Conservation (phyloP, 2,113 vertebrate genomes). For the Catagonus wagneri region DNA sequence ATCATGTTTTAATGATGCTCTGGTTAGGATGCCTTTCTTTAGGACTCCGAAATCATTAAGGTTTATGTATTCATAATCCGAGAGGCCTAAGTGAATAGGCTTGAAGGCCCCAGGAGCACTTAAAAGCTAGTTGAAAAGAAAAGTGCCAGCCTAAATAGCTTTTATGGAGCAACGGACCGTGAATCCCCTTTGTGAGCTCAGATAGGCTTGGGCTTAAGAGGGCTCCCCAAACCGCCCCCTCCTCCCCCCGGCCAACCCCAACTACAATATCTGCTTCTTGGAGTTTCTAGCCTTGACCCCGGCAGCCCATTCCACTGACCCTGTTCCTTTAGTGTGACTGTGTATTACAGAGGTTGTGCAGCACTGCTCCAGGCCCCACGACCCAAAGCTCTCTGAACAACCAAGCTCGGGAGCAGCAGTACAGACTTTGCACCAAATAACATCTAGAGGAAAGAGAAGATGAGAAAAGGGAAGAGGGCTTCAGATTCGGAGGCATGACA, state of each 20-base stretch:
- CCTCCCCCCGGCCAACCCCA: slow-evolving; percentile 17
- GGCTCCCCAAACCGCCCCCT: not conserved
- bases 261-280: not conserved
- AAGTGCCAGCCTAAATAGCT: slow-evolving; percentile 51
- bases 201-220: slow-evolving; percentile 17
- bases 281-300: slow-evolving; percentile 19
- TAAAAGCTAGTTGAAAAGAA: slow-evolving; percentile 28
- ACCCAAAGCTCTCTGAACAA: slow-evolving; percentile 6
- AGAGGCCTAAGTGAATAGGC: slow-evolving; percentile 16
- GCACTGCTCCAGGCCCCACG: not conserved
- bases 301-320: slow-evolving; percentile 22
- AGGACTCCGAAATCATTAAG: slow-evolving; percentile 66
- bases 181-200: slow-evolving; percentile 48
- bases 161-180: slow-evolving; percentile 40
- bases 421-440: not conserved
- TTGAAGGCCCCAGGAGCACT: slow-evolving; percentile 38
- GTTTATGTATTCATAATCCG: slow-evolving; percentile 52
- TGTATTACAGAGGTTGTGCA: not conserved
- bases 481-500: not conserved
- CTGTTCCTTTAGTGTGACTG: not conserved
- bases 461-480: not conserved
- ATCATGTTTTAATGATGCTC: not conserved
- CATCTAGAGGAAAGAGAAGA: not conserved
- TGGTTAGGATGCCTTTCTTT: slow-evolving; percentile 21
- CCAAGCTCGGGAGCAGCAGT: not conserved